Conservation (phyloP, 2,113 vertebrate species). For the Emydura subglobosa region DNA sequence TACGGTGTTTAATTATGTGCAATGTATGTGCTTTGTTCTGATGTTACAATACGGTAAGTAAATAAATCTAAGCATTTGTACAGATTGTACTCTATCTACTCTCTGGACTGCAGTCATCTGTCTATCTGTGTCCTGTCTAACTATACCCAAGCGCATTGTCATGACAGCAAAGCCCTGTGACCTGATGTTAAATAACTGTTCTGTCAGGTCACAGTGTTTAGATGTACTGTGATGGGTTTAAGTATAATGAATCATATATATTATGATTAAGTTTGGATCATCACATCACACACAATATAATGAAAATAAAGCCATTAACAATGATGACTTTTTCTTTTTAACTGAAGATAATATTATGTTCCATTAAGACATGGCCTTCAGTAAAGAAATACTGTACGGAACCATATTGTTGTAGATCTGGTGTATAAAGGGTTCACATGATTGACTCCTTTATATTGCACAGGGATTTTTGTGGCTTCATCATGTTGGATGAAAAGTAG, state of each 20-base stretch:
- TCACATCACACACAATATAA: neutral
- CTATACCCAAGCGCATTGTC: neutral
- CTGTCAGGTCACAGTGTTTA: fast-evolving
- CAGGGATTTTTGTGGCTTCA: neutral
- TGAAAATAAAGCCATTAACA: neutral
- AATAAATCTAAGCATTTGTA: neutral
- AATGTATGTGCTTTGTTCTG: neutral
- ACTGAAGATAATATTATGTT: neutral
- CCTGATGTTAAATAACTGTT: neutral
- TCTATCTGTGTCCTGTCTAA: neutral
- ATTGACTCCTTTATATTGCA: neutral
- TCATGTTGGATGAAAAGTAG: neutral
- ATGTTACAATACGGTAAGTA: neutral
- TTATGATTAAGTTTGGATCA: neutral
- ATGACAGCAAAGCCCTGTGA: neutral
- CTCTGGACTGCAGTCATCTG: neutral
- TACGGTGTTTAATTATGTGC: neutral
- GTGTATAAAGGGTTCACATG: neutral
- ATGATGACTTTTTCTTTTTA: neutral
- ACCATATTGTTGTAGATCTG: neutral
- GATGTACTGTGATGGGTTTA: neutral
- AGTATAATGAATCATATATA: neutral
- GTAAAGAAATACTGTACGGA: neutral
- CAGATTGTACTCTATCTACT: neutral
- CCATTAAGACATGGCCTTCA: neutral